Conservation (phyloP, 1,140 invertebrate genomes). For the Vollenhovia emeryi region DNA sequence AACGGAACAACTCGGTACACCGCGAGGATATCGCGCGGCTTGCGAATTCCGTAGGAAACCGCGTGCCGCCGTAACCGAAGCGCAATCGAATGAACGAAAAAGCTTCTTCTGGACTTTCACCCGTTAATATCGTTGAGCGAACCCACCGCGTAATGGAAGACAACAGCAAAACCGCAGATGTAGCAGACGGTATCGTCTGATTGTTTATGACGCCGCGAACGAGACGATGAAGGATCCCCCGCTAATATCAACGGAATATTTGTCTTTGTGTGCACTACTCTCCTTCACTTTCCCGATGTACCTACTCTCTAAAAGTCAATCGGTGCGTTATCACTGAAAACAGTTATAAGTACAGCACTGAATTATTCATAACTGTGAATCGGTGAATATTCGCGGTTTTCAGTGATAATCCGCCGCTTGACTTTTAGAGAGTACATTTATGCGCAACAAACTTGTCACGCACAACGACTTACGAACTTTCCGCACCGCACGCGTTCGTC, state of each 20-base stretch:
- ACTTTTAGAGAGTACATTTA: too few relatives aligned
- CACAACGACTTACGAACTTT: background rate
- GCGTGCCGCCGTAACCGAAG: background rate
- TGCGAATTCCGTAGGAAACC: conserved; percentile 17
- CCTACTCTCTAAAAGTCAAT: too few relatives aligned
- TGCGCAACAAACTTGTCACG: background rate
- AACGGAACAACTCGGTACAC: background rate
- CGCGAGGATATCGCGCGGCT: background rate
- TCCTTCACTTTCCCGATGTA: background rate
- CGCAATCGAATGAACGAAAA: conserved; percentile 17
- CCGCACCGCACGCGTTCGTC: background rate
- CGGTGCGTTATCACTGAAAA: too few relatives aligned
- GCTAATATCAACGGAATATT: background rate
- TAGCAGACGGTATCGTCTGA: background rate
- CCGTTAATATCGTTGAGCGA: conserved; percentile 23
- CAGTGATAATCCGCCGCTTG: too few relatives aligned
- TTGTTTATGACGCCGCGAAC: conserved; percentile 2
- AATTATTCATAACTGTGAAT: too few relatives aligned
- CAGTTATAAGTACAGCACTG: too few relatives aligned
- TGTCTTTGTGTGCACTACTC: background rate
- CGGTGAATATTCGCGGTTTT: too few relatives aligned
- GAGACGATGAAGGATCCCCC: conserved; percentile 3
- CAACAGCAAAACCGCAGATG: conserved; percentile 9
- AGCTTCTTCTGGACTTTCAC: conserved; percentile 24
- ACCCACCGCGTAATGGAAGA: conserved; percentile 22